A percentile compares a stretch with the other conserved stretches of the same genome.
phyloP scores from a whole-genome alignment of 2,113 vertebrate genomes.

The Brachypteracias leptosomus region DNA sequence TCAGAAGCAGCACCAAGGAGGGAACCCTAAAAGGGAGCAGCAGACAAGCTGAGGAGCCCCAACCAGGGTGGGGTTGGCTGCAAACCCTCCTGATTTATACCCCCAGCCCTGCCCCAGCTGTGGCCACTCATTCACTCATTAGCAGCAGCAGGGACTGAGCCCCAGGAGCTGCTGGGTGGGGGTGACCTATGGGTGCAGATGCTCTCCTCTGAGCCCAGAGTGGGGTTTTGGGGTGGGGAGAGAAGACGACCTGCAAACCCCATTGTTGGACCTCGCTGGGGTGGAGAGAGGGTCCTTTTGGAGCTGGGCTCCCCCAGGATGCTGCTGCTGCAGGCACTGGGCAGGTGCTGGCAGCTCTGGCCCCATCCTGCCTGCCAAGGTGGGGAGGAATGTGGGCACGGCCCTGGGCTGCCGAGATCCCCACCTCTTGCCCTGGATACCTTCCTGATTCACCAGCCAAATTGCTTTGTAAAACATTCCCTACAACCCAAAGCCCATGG shows the following conservation, averaged over 20 bases:
- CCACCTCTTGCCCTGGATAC: not conserved
- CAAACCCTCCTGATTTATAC: not conserved
- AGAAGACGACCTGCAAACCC: not conserved
- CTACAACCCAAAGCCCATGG: accelerated
- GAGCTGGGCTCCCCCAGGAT: accelerated
- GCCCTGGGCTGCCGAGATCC: not conserved
- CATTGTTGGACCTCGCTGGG: accelerated
- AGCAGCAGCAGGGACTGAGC: not conserved
- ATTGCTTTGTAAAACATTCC: not conserved
- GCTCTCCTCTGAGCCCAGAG: not conserved
- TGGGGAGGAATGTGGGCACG: not conserved
- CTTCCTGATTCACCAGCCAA: not conserved
- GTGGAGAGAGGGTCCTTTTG: not conserved
- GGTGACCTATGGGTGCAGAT: not conserved
- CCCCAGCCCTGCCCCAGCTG: not conserved
- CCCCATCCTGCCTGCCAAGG: not conserved
- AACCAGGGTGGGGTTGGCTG: accelerated
- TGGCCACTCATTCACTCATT: not conserved
- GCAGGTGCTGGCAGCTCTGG: not conserved
- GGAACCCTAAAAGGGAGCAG: too few relatives aligned
- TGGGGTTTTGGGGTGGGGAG: accelerated
- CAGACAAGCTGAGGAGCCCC: accelerated
- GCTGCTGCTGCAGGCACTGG: accelerated
- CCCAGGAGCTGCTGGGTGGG: not conserved
- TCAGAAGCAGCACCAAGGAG: not conserved